Conservation (phyloP, 1,140 invertebrate genomes). For the Calycopis cecrops region DNA sequence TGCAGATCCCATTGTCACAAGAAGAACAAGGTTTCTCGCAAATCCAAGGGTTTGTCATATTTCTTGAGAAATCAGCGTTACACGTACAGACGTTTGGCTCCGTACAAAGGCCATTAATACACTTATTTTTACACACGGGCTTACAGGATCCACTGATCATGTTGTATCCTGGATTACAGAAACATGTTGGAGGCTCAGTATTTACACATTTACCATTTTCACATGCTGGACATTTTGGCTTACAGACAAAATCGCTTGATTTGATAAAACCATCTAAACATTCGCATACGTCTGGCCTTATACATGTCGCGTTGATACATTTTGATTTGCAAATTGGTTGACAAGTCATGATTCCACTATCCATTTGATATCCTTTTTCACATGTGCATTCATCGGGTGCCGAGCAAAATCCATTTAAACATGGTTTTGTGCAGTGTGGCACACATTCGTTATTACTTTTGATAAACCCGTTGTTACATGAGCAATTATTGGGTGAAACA, state of each 20-base stretch:
- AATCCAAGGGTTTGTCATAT: conserved; percentile 9
- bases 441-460: conserved; percentile 13
- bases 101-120: conserved; percentile 24
- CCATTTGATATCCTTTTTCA: conserved; percentile 29
- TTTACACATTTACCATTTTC: conserved; percentile 10
- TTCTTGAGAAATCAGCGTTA: conserved; percentile 17
- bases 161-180: conserved; percentile 23
- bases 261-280: conserved; percentile 18
- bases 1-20: conserved; percentile 26
- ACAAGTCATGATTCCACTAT: conserved; percentile 18
- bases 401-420: conserved; percentile 42
- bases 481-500: conserved; percentile 23
- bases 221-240: conserved; percentile 21
- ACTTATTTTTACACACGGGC: conserved; percentile 19
- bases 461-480: conserved; percentile 22
- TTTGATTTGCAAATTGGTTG: conserved; percentile 25
- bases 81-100: conserved; percentile 29
- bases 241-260: conserved; percentile 13
- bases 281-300: conserved; percentile 20
- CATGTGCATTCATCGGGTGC: conserved; percentile 53
- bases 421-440: conserved; percentile 13
- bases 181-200: background rate
- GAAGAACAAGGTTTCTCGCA: conserved; percentile 21
- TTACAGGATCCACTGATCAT: conserved; percentile 19
- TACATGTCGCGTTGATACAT: conserved; percentile 26